Base-by-base conservation (phyloP, 2,113 vertebrate species). In the Petrocephalus zakoni region DNA sequence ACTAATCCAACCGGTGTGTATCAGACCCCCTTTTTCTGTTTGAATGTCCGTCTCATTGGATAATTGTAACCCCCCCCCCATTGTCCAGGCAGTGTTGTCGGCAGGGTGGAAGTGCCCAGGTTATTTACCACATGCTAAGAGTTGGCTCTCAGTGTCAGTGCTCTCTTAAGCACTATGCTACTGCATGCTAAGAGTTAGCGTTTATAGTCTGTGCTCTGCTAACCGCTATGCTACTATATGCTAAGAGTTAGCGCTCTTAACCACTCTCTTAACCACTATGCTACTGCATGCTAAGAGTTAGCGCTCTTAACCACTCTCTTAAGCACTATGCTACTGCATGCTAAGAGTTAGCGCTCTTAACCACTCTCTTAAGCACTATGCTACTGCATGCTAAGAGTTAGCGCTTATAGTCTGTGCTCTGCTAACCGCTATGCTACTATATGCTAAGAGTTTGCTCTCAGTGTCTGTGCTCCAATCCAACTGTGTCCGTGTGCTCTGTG, bases 1-100 rank as follows among this genome's bases (percentile, higher is more conserved):
- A 61, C 92, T 91, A 94, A 95, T 92, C 94, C 91, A 93, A 91
- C 96, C 91, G 96, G 96, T 97, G 94, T 97, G 96, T 97, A 97
- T 96, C 34, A 88, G 51, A 49, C 47, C 9, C 0, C 88, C 91
- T 91, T 90, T 83, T 47, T 83, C 34, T 83, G n/a, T 47, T 49
- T 22, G 8, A 83, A 81, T 17, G 81, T 49, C 81, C 22, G 34
- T 75, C 84, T 85, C 10, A 55, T 42, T 29, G 68, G 72, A 55
- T 34, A n/a, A 51, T 82, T 64, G 68, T 49, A 58, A 25, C 52
- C 22, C 2, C 9, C 85, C 52, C 64, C 0, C 15, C 49, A 10
- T 15, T 29, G 84, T 85, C 25, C 51, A 85, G 61, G 25, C 58
- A 61, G 29, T 46, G 19, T 42, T 29, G 68, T 75, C 34, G 25